Base-by-base conservation (phyloP, 2,888 invertebrate genomes). In the Pristionchus arcanus region DNA sequence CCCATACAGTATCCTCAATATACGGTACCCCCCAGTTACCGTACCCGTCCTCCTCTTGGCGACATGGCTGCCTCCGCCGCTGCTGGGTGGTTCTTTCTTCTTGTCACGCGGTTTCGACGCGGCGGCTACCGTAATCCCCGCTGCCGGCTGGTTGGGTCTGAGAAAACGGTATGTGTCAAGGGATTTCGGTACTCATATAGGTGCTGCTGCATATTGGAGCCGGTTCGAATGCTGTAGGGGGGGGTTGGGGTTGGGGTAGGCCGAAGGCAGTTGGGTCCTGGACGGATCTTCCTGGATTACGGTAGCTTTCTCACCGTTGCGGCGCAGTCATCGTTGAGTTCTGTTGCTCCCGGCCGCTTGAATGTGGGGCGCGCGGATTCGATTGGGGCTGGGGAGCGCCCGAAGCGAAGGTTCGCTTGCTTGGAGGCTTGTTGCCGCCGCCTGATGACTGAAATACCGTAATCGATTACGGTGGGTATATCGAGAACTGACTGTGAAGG, bases 371-470 rank as follows among this genome's bases (percentile, higher is more conserved):
- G 3, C 15, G 31, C 28, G 68, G 68, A 15, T 21, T 15, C 28
- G 66, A 66, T 15, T 31, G 11, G 25, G 11, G 68, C 25, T 25
- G 25, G 25, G 4, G n/a, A 7, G 63, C 63, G 68, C 68, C 34
- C 63, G 19, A 25, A 5, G 63, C 19, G 25, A 63, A 63, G 66
- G 28, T 25, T 25, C 59, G 59, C 28, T 28, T 71, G 31, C 68
- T 71, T 19, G 68, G 25, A 28, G 34, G 68, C n/a, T 11, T 15
- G 13, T 13, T 71, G 31, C 31, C 68, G 31, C 4, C 11, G 5
- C 77, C 77, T 7, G 77, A 77, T 1, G 77, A 77, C 77, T 77
- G 42, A 31, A 68, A 68, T 68, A 31, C 68, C n/a, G 68, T 68
- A 15, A 7, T 63, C 59, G 31, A 28, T 9, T 42, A 74, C 74